These are phyloP conservation scores for Carterocephalus palaemon DNA, from an alignment of 2,888 invertebrate species.

Conservation along the genomic window DNA sequence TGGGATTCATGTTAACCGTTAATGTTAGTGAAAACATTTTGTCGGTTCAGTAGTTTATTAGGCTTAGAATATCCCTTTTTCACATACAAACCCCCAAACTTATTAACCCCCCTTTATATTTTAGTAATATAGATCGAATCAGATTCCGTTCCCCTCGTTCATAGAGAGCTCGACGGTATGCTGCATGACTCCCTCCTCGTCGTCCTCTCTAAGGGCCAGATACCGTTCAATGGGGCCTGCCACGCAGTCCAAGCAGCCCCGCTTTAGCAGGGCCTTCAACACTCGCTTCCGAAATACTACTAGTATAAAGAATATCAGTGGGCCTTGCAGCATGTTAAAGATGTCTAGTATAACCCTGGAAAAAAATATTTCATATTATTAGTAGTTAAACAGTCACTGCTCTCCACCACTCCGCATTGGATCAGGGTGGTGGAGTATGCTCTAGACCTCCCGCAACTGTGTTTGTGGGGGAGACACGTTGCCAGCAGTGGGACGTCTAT, in stretches of 20 bases:
- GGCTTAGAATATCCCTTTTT: too few relatives aligned
- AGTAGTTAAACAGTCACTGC: background rate
- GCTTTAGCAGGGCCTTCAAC: constrained; percentile 56
- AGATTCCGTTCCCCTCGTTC: constrained; percentile 38
- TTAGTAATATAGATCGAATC: too few relatives aligned
- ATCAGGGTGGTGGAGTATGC: background rate
- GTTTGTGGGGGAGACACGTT: too few relatives aligned
- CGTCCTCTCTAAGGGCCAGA: constrained; percentile 63
- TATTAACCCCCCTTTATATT: too few relatives aligned
- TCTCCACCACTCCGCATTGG: background rate
- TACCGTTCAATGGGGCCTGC: constrained; percentile 47
- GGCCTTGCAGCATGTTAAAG: constrained; percentile 80
- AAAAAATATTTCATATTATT: constrained; percentile 30
- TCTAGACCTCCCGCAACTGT: too few relatives aligned
- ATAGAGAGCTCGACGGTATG: constrained; percentile 56
- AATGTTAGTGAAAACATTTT: too few relatives aligned
- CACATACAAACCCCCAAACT: too few relatives aligned
- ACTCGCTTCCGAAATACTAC: constrained; percentile 78
- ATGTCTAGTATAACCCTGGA: constrained; percentile 79
- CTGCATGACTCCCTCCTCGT: constrained; percentile 60
- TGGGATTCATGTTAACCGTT: too few relatives aligned
- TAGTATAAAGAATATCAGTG: constrained; percentile 79
- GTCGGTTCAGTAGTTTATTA: too few relatives aligned
- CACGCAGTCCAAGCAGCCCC: constrained; percentile 53
- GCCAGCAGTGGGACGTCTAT: too few relatives aligned